Percentiles rank a stretch among this genome's conserved stretches.
Conservation (phyloP, 2,113 vertebrate genomes). For the Odocoileus hemionus region DNA sequence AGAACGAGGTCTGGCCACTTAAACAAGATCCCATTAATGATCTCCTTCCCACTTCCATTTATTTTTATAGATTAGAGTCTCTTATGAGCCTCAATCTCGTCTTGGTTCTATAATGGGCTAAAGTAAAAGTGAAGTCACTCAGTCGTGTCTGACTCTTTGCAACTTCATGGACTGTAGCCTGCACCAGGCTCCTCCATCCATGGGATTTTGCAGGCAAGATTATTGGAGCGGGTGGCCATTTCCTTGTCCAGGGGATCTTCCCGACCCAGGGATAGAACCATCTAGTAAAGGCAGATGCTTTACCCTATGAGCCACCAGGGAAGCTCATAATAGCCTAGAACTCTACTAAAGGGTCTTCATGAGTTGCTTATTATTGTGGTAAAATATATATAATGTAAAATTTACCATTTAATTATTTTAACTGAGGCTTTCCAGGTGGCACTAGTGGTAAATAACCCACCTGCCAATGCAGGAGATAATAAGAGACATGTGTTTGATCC, state of each 20-base stretch:
- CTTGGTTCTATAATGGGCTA: background rate
- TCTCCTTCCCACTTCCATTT: background rate
- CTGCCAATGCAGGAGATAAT: background rate
- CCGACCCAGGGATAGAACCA: rapidly evolving
- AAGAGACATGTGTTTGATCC: background rate
- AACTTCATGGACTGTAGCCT: background rate
- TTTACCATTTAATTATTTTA: background rate
- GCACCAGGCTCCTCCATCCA: background rate
- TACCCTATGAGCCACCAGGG: background rate
- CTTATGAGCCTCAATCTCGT: background rate
- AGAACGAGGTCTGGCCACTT: background rate
- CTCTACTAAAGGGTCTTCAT: background rate
- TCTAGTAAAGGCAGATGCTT: background rate
- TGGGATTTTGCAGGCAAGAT: background rate
- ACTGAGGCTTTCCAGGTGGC: background rate
- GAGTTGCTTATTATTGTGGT: background rate
- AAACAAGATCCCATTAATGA: background rate
- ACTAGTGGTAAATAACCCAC: background rate
- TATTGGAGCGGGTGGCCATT: background rate
- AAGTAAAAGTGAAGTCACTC: background rate
- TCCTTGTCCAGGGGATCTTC: background rate
- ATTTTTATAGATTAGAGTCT: background rate
- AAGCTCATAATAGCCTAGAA: background rate
- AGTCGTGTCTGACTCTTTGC: background rate
- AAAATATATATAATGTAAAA: background rate